Conservation (phyloP, 2,797 vertebrate species). For the Enteromius treurensis region DNA sequence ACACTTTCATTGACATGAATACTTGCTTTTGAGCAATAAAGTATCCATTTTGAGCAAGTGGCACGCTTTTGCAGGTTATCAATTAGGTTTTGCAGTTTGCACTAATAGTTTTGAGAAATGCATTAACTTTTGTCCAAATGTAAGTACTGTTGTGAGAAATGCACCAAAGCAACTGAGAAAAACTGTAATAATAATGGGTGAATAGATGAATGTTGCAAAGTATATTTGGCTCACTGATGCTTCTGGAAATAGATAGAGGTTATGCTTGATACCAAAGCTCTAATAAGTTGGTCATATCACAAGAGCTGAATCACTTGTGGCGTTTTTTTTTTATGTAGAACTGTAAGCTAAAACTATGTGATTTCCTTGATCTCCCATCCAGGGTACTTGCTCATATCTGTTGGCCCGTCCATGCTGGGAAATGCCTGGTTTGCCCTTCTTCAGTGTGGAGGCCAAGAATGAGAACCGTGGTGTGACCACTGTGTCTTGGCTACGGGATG, state of each 20-base stretch:
- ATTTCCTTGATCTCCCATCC: neutral
- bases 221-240: neutral
- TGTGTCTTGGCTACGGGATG: slow-evolving; percentile 94
- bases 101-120: no score
- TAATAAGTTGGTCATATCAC: no score
- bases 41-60: no score
- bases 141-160: no score
- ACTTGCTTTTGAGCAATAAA: no score
- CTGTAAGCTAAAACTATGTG: neutral
- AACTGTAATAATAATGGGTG: neutral
- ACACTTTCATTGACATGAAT: no score
- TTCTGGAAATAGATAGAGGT: neutral
- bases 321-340: neutral
- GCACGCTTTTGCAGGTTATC: no score
- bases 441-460: slow-evolving; percentile 97
- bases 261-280: neutral
- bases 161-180: no score
- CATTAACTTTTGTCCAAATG: no score
- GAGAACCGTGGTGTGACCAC: slow-evolving; percentile 89
- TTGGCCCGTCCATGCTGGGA: slow-evolving; percentile 93
- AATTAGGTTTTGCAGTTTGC: no score
- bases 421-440: slow-evolving; percentile 87
- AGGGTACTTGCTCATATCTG: slow-evolving; percentile 97
- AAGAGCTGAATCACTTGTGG: neutral
- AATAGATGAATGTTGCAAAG: neutral